Evolutionary conservation across 1,140 invertebrate species (phyloP), one percentile per base, ranked within the genome.

Genomic region (Pollicipes pollicipes): DNA sequence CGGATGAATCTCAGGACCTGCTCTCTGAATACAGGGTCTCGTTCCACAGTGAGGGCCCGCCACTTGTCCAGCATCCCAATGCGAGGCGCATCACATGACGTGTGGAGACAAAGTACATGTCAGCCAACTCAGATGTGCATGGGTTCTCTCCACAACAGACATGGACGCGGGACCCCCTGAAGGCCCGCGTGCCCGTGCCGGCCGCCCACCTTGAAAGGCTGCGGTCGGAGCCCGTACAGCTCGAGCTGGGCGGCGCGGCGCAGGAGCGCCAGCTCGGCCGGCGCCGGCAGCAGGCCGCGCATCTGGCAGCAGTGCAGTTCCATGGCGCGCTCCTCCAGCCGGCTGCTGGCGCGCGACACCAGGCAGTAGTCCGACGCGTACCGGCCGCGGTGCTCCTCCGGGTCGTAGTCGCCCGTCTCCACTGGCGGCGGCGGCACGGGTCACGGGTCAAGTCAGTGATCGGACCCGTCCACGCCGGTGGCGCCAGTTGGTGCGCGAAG

Each of bases 211-310:
- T 97, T 98, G n/a, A 98, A 94, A 69, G 92, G 90, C 84, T 98
- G 93, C 2, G 95, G 96, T 83, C 98, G 95, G 32, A 98, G 89
- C 24, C 95, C 96, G 78, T 98, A 98, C 0, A 95, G 97, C 77
- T 97, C 95, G 58, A 98, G 82, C 70, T 88, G 85, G 35, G 89
- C 88, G 28, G 94, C 92, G 76, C 93, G 88, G 79, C 88, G 89
- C 32, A 96, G 83, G 79, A 96, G 96, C 72, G 87, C 85, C 32
- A 84, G 85, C 81, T 95, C 93, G 4, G 91, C 88, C 77, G 88
- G 87, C 72, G 86, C 84, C 3, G 85, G 85, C 32, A 85, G 85
- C 76, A 88, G 85, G 27, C 87, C 87, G 76, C 87, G 87, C 17
- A 90, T 82, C 29, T 80, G 79, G 72, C 81, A 91, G 77, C 90